Evolutionary conservation across 53 echinoderm and acorn worm genomes (phyloP), one percentile per base, ranked within the genome.

Genomic region (Crossaster papposus): DNA sequence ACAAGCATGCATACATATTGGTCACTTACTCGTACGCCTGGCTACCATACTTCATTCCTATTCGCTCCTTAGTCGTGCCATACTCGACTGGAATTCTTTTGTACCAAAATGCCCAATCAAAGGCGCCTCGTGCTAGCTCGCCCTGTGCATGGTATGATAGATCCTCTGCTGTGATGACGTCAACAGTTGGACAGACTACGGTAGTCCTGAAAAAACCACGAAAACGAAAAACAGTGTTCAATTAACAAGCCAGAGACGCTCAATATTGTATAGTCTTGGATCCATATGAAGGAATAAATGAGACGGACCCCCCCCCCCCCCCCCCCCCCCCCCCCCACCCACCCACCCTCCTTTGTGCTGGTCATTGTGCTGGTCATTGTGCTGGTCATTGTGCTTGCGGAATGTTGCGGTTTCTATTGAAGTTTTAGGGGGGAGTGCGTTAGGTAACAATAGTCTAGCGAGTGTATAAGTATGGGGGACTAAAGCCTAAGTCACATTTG

Each of bases 31-130:
- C 93, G 79, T 97, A 97, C 6, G 97, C 89, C 72, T 97, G 93
- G 51, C 93, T 95, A 23, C 28, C n/a, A 72, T 94, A 88, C 36
- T 94, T 93, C 85, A 95, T 89, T 22, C 95, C 94, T 7, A 94
- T 85, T 22, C 91, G 79, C 54, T 95, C 51, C 81, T 70, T 91
- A 54, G 89, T 91, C 4, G 91, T 24, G 4, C 73, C 73, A 20
- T 72, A 84, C 2, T 89, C 81, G 24, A 97, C 88, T 14, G 97
- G 91, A 32, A 97, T 95, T 36, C 97, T 89, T 82, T 97, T 97
- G 71, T 97, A 97, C 94, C 93, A 97, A 85, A 97, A 95, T 18
- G 93, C 97, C 97, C 97, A 97, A 89, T 97, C 95, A 70, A 97
- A 95, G 0, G 95, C 94, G 1, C 97, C 97, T 11, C 97, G 82